A percentile compares a stretch with the other conserved stretches of the same genome.
phyloP scores from a whole-genome alignment of 2,797 vertebrate genomes.

The Phyllotis vaccarum region DNA sequence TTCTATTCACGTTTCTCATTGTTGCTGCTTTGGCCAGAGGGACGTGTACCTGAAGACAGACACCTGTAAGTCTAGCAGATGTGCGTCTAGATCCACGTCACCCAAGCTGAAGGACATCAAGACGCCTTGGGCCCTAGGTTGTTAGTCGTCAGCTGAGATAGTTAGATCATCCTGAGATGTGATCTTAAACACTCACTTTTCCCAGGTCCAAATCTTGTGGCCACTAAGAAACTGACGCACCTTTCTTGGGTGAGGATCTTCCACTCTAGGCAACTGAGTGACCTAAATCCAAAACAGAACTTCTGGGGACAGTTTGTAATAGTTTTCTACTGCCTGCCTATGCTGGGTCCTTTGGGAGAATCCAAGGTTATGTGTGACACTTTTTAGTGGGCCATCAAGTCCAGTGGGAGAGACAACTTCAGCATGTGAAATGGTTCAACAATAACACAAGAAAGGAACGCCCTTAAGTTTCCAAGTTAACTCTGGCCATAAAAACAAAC shows the following conservation, averaged over 20 bases:
- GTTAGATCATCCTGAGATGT: neutral
- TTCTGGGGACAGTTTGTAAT: neutral
- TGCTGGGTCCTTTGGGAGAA: neutral
- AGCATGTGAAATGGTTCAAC: slow-evolving; percentile 4
- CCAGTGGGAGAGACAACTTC: slow-evolving; percentile 22
- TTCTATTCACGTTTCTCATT: neutral
- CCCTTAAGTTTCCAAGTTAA: slow-evolving; percentile 2
- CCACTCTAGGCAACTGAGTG: neutral
- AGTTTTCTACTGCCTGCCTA: neutral
- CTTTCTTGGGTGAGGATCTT: neutral
- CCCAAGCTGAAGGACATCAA: slow-evolving; percentile 7
- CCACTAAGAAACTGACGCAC: neutral
- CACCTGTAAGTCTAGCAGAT: neutral
- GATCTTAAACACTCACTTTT: neutral
- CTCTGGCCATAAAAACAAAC: slow-evolving; percentile 9
- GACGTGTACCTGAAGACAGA: neutral
- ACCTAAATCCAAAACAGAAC: neutral
- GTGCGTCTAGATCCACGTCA: neutral
- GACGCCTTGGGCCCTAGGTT: neutral
- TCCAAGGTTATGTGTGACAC: neutral
- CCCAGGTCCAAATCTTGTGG: neutral
- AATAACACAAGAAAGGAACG: neutral
- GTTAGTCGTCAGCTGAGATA: slow-evolving; percentile 11
- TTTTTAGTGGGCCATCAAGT: neutral
- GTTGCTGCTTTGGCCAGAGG: neutral